Evolutionary conservation across 2,797 vertebrate genomes (phyloP).

Genomic region (Brachyrhaphis roseni): DNA sequence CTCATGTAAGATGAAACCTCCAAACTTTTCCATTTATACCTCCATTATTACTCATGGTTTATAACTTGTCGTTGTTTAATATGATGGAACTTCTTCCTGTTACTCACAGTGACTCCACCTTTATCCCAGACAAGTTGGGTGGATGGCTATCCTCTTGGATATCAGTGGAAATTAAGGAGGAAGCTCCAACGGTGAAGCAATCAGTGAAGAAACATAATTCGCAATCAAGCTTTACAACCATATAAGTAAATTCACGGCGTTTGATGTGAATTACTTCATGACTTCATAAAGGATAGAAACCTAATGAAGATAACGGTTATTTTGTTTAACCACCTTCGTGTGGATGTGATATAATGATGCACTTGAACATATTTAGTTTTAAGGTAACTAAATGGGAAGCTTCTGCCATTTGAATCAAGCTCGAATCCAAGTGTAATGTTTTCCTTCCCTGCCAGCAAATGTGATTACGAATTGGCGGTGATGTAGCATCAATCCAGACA

Average conservation of each 20-base stretch:
- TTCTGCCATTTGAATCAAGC: constrained; percentile 1
- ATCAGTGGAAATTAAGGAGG: constrained; percentile 4
- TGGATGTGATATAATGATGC: background rate
- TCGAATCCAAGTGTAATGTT: constrained; percentile 5
- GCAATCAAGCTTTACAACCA: background rate
- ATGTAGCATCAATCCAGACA: constrained; percentile 21
- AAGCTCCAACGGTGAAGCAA: constrained; percentile 8
- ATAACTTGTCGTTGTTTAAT: background rate
- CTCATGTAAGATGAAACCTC: background rate
- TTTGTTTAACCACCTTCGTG: background rate
- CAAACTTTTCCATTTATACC: background rate
- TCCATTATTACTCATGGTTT: background rate
- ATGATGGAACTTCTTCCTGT: constrained; percentile 35
- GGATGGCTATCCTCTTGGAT: constrained; percentile 8
- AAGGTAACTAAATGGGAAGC: background rate
- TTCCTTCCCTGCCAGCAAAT: constrained; percentile 19
- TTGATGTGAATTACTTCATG: constrained; percentile 4
- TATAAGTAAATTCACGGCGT: background rate
- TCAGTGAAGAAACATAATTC: constrained; percentile 6
- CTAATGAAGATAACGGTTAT: background rate
- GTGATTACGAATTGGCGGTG: constrained; percentile 34
- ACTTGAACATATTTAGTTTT: background rate
- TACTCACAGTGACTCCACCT: constrained; percentile 19
- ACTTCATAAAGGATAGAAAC: background rate
- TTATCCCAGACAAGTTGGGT: background rate